Evolutionary conservation across 2,113 vertebrate genomes (phyloP), one percentile per base, ranked within the genome.

Genomic region (Sclerurus mexicanus): DNA sequence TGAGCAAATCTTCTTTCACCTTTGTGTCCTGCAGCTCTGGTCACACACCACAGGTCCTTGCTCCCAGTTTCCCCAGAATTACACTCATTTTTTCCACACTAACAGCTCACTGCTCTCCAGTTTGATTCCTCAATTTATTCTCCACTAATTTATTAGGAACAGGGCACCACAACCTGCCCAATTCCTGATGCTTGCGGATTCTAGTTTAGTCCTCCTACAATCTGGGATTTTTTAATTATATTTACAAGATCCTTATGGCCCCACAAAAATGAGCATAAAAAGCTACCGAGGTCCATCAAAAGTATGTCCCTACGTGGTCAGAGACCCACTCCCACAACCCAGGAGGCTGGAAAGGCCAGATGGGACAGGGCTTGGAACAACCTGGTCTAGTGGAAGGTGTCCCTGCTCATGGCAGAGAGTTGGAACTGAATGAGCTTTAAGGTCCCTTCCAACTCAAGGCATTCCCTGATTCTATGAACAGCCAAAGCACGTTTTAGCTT

Each of bases 281-380:
- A 37, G 14, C 33, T 59, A 44, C 24, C 28, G 40, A 35, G 7
- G 4, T 20, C 49, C 53, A 58, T 6, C 30, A 30, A 37, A n/a
- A 22, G 39, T 3, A 15, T 1, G 9, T 50, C 16, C 21, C 30
- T 5, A 4, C 2, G 1, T 4, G 27, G 37, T 14, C 23, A 33
- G n/a, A 79, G 20, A 19, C 14, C 25, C 18, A 6, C 12, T 25
- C 24, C 10, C 14, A 39, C 39, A 30, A 30, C 39, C 60, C 39
- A 63, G 37, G 5, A 49, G n/a, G 39, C 49, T 27, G 30, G 24
- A 56, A 77, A 63, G 25, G 40, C 21, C 79, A 69, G 40, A 19
- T 1, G 40, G n/a, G 16, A 62, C 5, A 12, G 9, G 7, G 30
- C 21, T 69, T 35, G 49, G 35, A 63, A 31, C 31, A 63, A 4